phyloP scores from a whole-genome alignment of 2,888 invertebrate genomes.

The Scaeva pyrastri region DNA sequence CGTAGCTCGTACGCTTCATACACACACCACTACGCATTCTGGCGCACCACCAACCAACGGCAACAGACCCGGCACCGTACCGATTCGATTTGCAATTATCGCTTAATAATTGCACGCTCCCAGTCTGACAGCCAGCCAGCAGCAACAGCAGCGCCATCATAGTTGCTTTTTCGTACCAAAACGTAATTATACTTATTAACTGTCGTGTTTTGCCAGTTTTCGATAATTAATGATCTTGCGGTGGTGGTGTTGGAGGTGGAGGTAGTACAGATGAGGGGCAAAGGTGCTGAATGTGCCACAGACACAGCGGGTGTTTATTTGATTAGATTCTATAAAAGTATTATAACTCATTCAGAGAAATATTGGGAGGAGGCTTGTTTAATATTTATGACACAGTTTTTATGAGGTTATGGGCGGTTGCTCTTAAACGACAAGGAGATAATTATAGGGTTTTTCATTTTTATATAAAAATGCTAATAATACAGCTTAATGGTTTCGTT shows the following conservation, averaged over 20 bases:
- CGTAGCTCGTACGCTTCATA: constrained; percentile 22
- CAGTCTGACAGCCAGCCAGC: constrained; percentile 10
- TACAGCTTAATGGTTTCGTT: constrained; percentile 53
- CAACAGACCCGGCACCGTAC: too few relatives aligned
- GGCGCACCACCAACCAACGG: neutral
- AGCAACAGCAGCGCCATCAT: neutral
- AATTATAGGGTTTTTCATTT: constrained; percentile 63
- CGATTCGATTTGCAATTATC: constrained; percentile 67
- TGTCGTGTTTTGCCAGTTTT: constrained; percentile 45
- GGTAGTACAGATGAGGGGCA: neutral
- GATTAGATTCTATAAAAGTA: constrained; percentile 46
- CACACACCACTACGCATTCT: neutral
- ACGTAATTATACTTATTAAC: constrained; percentile 64
- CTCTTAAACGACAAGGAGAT: constrained; percentile 58
- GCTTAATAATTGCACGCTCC: constrained; percentile 63
- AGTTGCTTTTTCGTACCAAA: neutral
- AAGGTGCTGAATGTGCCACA: too few relatives aligned
- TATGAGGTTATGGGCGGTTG: constrained; percentile 58
- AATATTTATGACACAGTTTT: constrained; percentile 33
- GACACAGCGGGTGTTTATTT: constrained; percentile 55
- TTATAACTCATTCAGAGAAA: constrained; percentile 1
- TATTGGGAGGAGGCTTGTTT: constrained; percentile 14
- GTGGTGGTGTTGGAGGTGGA: neutral
- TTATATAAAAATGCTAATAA: constrained; percentile 41
- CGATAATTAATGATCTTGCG: constrained; percentile 33